Evolutionary conservation across 1,140 invertebrate genomes (phyloP).

Genomic region (Nasonia longicornis): DNA sequence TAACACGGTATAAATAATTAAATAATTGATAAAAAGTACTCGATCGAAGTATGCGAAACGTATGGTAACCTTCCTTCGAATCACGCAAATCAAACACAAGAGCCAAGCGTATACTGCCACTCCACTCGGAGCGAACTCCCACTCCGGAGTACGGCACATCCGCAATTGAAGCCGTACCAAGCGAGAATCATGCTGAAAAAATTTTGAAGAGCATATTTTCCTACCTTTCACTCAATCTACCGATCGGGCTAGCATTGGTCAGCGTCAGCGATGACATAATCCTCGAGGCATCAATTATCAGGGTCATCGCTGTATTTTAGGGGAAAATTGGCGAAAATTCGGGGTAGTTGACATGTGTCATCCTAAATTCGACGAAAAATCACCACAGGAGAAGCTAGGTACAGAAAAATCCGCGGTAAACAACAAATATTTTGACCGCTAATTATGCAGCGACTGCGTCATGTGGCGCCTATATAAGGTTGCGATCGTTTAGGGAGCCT

Average conservation of each 20-base stretch:
- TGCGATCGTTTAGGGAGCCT: slow-evolving; percentile 38
- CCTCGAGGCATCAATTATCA: background rate
- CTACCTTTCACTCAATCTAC: background rate
- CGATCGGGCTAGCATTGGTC: background rate
- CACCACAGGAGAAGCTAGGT: slow-evolving; percentile 3
- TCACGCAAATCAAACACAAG: no score
- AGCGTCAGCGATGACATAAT: background rate
- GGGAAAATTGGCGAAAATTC: background rate
- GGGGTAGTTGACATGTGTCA: background rate
- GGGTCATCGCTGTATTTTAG: background rate
- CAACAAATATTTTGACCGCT: slow-evolving; percentile 34
- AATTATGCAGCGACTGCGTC: slow-evolving; percentile 35
- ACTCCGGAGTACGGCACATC: background rate
- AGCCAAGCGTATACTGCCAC: background rate
- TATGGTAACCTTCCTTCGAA: no score
- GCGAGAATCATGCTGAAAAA: background rate
- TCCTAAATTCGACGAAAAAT: background rate
- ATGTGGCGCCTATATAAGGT: slow-evolving; percentile 42
- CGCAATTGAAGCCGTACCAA: background rate
- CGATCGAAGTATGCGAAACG: no score
- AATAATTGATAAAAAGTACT: no score
- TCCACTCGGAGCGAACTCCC: background rate
- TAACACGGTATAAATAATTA: no score
- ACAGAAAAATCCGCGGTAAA: slow-evolving; percentile 28
- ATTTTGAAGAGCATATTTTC: slow-evolving; percentile 12